Percentiles rank a stretch among this genome's conserved stretches.
phyloP scores from a whole-genome alignment of 1,140 invertebrate species.

The Trichonephila inaurata region DNA sequence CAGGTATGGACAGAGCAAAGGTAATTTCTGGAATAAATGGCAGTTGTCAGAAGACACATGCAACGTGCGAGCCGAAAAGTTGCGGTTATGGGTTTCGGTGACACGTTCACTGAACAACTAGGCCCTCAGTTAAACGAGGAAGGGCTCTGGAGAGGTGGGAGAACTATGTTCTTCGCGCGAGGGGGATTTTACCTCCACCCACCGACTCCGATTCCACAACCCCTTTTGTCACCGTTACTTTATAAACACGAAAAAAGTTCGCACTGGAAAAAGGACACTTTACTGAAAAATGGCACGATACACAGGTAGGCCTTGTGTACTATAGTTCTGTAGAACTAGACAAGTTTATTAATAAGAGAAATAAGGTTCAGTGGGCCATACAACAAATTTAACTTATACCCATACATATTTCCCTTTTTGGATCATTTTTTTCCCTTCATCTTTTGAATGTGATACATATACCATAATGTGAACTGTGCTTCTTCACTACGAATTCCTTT shows the following conservation, averaged over 20 bases:
- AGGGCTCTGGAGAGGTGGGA: constrained; percentile 11
- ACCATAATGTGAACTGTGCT: neutral
- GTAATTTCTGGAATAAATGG: constrained; percentile 32
- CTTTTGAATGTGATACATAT: constrained; percentile 1
- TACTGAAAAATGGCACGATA: constrained; percentile 68
- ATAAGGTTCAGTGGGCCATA: constrained; percentile 64
- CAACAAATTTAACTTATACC: constrained; percentile 27
- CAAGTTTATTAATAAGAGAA: constrained; percentile 14
- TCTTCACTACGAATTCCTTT: neutral
- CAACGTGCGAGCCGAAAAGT: neutral
- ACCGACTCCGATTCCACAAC: constrained; percentile 25
- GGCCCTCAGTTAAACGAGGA: neutral
- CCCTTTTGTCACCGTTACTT: constrained; percentile 25
- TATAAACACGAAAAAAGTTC: constrained; percentile 29
- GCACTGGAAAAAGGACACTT: constrained; percentile 59
- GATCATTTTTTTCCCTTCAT: neutral
- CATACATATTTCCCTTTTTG: constrained; percentile 27
- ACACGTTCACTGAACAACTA: neutral
- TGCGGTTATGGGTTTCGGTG: constrained; percentile 19
- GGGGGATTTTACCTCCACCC: constrained; percentile 68
- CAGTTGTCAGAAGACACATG: constrained; percentile 5
- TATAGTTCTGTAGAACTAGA: constrained; percentile 62
- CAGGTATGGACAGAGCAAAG: constrained; percentile 52
- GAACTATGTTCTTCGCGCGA: constrained; percentile 74
- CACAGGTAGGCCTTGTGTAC: constrained; percentile 64